phyloP scores from a whole-genome alignment of 2,888 invertebrate species.

The Minunthozetes semirufus region DNA sequence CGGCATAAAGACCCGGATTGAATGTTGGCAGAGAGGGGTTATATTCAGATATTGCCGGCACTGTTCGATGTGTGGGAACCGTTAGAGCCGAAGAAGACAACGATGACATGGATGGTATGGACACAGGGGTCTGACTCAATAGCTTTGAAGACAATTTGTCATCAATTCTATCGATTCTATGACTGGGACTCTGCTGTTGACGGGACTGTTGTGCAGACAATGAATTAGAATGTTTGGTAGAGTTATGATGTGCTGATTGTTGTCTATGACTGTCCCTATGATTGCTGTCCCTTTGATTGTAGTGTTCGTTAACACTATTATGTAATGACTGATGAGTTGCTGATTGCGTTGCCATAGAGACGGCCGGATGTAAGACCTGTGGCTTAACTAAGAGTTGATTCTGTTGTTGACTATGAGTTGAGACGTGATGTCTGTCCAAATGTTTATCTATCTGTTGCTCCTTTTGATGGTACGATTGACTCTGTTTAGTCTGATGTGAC shows the following conservation, averaged over 20 bases:
- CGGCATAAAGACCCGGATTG: neutral
- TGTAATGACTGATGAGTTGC: neutral
- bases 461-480: constrained; percentile 13
- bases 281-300: neutral
- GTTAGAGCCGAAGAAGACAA: neutral
- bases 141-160: neutral
- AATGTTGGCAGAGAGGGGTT: constrained; percentile 39
- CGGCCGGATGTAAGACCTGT: constrained; percentile 11
- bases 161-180: neutral
- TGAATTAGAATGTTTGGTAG: neutral
- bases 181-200: constrained; percentile 7
- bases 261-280: constrained; percentile 1
- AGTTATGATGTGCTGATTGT: neutral
- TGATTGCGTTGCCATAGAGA: constrained; percentile 20
- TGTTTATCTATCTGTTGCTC: neutral
- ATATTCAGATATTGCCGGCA: constrained; percentile 39
- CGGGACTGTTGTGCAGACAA: neutral
- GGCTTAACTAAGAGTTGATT: neutral
- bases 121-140: neutral
- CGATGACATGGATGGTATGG: neutral
- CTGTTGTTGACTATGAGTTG: neutral
- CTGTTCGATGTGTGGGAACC: neutral
- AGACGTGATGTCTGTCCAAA: constrained; percentile 4
- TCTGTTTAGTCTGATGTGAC: neutral
- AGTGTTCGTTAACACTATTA: constrained; percentile 6